Percentiles rank a stretch among this genome's conserved stretches.
Conservation (phyloP, 2,797 vertebrate species). For the Anguilla marmorata region DNA sequence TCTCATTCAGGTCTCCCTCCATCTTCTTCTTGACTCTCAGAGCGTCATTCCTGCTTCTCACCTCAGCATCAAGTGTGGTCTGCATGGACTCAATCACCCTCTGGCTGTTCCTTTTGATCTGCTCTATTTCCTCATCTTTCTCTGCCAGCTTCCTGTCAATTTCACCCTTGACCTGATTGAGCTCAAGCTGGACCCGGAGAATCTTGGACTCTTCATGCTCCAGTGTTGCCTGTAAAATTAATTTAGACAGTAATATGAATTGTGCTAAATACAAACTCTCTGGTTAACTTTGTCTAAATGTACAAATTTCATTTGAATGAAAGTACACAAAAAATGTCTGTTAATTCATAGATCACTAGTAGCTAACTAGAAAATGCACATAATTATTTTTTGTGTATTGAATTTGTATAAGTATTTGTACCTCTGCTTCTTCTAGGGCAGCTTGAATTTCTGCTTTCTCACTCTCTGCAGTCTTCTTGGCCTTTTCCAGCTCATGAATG, state of each 20-base stretch:
- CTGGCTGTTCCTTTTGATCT: slow-evolving; percentile 87
- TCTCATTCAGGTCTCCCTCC: slow-evolving; percentile 69
- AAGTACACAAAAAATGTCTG: not conserved
- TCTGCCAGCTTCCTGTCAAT: slow-evolving; percentile 82
- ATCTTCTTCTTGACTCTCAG: slow-evolving; percentile 80
- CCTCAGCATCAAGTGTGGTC: slow-evolving; percentile 79
- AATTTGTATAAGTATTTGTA: slow-evolving; percentile 47
- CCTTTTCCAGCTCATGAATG: slow-evolving; percentile 84
- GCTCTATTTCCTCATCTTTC: slow-evolving; percentile 89
- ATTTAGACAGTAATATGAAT: not conserved
- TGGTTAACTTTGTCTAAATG: not conserved
- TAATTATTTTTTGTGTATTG: not conserved
- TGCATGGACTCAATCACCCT: slow-evolving; percentile 82
- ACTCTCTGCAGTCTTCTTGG: slow-evolving; percentile 78
- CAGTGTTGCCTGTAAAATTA: slow-evolving; percentile 73
- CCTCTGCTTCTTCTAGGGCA: slow-evolving; percentile 87
- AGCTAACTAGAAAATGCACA: not conserved
- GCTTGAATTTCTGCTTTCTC: slow-evolving; percentile 83
- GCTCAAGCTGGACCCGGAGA: slow-evolving; percentile 81
- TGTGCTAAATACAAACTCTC: not conserved
- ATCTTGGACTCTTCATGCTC: slow-evolving; percentile 90
- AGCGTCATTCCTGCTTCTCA: slow-evolving; percentile 85
- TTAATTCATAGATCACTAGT: not conserved
- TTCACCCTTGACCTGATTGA: slow-evolving; percentile 85
- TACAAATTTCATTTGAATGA: not conserved